A percentile compares a stretch with the other conserved stretches of the same genome.
phyloP scores from a whole-genome alignment of 2,113 vertebrate species.

The Elanus axillaris region DNA sequence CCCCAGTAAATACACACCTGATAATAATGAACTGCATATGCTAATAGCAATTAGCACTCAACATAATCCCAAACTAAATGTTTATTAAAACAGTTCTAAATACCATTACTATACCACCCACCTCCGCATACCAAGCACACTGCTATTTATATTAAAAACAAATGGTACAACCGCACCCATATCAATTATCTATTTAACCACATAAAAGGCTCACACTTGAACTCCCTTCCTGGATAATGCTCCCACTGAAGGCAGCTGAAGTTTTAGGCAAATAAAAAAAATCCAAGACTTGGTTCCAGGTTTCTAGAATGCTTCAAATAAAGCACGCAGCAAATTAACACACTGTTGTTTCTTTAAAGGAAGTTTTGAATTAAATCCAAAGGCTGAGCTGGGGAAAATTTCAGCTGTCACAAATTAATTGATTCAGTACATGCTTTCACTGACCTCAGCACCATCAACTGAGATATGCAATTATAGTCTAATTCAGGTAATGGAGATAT shows the following conservation, averaged over 20 bases:
- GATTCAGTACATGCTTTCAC: neutral
- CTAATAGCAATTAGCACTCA: neutral
- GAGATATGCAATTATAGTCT: neutral
- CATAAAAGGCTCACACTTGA: slow-evolving; percentile 12
- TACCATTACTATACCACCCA: neutral
- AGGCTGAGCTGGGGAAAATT: neutral
- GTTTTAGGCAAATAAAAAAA: neutral
- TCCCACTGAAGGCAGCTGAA: neutral
- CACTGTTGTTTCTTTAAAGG: neutral
- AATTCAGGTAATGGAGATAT: neutral
- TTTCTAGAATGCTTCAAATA: neutral
- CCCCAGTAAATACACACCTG: neutral
- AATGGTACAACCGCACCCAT: slow-evolving; percentile 1
- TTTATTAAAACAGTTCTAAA: neutral
- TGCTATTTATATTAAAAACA: slow-evolving; percentile 46
- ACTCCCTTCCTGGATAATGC: neutral
- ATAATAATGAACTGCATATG: neutral
- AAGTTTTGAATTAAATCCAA: slow-evolving; percentile 19
- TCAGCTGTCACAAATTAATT: slow-evolving; percentile 31
- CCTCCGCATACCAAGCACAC: neutral
- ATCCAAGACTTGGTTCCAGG: neutral
- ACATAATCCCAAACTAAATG: neutral
- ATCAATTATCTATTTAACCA: slow-evolving; percentile 49
- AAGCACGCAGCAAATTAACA: neutral
- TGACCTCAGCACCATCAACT: neutral